These are phyloP conservation scores for Cossypha dichroa DNA, from an alignment of 2,797 vertebrate genomes.

Conservation along the genomic window DNA sequence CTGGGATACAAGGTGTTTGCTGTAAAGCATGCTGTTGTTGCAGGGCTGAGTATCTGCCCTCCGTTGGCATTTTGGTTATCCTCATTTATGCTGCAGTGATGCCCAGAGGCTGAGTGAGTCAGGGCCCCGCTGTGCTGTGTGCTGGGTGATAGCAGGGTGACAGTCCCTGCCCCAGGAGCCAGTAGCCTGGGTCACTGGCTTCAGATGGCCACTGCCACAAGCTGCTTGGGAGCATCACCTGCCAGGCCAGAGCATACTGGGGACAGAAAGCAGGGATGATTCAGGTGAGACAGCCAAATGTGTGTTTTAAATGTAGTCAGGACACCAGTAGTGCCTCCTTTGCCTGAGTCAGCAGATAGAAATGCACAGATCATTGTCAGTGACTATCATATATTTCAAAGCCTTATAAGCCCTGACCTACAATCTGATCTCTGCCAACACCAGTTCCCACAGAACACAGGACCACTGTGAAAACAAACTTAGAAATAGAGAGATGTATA, in stretches of 20 bases:
- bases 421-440: neutral
- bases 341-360: neutral
- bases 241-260: neutral
- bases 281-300: neutral
- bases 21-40: neutral
- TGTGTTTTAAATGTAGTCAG: neutral
- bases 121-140: rapidly evolving
- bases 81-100: neutral
- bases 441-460: neutral
- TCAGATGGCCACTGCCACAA: neutral
- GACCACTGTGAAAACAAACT: neutral
- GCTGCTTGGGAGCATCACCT: neutral
- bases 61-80: neutral
- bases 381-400: neutral
- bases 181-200: neutral
- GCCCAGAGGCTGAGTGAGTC: neutral
- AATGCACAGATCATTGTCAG: neutral
- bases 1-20: rapidly evolving
- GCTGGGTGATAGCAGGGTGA: neutral
- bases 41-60: neutral
- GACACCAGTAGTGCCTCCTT: neutral
- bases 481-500: neutral
- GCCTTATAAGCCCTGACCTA: neutral
- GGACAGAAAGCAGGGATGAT: neutral
- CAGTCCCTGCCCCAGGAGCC: neutral